These are phyloP conservation scores for Halisarca cf. caerulea DNA, from an alignment of 37 sponge, comb jelly and placozoan genomes.

Conservation along the genomic window DNA sequence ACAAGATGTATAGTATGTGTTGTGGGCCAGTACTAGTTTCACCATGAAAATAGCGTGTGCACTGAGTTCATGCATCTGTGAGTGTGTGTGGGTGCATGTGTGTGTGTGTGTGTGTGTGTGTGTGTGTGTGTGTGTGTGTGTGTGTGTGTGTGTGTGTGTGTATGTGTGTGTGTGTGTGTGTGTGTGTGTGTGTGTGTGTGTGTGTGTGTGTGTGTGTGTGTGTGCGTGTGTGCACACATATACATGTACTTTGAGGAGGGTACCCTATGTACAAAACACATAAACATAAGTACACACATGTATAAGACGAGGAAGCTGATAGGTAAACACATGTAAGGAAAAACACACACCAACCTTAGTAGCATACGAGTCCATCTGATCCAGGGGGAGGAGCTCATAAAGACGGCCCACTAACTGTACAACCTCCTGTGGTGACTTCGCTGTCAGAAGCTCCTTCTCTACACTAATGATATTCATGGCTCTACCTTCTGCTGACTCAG, in stretches of 20 bases:
- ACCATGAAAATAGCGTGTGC: no score
- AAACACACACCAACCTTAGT: conserved; percentile 29
- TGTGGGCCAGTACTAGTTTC: no score
- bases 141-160: no score
- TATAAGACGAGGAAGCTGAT: background rate
- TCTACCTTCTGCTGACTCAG: background rate
- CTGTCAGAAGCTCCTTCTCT: conserved; percentile 35
- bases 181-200: no score
- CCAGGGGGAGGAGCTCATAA: conserved; percentile 33
- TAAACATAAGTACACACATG: background rate
- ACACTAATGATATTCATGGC: conserved; percentile 20
- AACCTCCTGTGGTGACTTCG: conserved; percentile 16
- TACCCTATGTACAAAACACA: background rate
- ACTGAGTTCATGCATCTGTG: no score
- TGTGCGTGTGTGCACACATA: background rate
- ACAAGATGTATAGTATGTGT: background rate
- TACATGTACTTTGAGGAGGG: background rate
- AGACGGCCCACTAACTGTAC: conserved; percentile 35
- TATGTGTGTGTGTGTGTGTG: no score
- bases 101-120: no score
- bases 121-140: no score
- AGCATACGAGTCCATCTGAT: conserved; percentile 25
- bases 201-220: no score
- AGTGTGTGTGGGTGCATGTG: no score
- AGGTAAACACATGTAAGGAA: no score